Base-by-base conservation (phyloP, 64 coral and sea anemone genomes). In the Pocillopora damicornis region DNA sequence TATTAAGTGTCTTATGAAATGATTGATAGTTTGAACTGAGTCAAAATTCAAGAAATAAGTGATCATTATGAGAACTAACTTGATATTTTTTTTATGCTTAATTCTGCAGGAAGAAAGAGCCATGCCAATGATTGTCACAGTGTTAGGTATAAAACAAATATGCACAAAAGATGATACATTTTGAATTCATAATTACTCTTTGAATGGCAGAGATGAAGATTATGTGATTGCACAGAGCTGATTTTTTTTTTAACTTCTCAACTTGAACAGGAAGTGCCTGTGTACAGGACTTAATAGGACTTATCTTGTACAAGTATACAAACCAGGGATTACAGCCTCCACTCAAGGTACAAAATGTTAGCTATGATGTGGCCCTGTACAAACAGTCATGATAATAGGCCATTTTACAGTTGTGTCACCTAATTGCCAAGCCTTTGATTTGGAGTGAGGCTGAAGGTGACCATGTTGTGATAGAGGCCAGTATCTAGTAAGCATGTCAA, bases 301-400 rank as follows among this genome's bases (percentile, higher is more conserved):
- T 98, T 5, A 87, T 92, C 9, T 92, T 94, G 88, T 98, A 92
- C 45, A 95, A 95, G 38, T 98, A 98, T 88, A 95, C 93, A 8
- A 86, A 65, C 4, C 58, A 98, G 73, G 89, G 75, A 8, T 10
- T 89, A 15, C 72, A 87, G 8, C 96, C 96, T 9, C 66, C 87
- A 36, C 83, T 98, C 1, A 94, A 95, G 87, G 96, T 98, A 67
- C 30, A 30, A 30, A 30, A 30, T 30, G 30, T 37, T 80, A 59
- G 9, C 2, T 13, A 56, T 36, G 13, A 16, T 51, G 64, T 73
- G 16, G 20, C 37, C 15, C 14, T 17, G 11, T 18, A 4, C 14
- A 13, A 64, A 64, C 20, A 2, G 13, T 64, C 2, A 18, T 64
- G 62, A 64, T 18, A 64, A 64, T 4, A 17, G 20, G 2, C 62